phyloP scores from a whole-genome alignment of 2,113 vertebrate genomes.

The Oryzias javanicus region DNA sequence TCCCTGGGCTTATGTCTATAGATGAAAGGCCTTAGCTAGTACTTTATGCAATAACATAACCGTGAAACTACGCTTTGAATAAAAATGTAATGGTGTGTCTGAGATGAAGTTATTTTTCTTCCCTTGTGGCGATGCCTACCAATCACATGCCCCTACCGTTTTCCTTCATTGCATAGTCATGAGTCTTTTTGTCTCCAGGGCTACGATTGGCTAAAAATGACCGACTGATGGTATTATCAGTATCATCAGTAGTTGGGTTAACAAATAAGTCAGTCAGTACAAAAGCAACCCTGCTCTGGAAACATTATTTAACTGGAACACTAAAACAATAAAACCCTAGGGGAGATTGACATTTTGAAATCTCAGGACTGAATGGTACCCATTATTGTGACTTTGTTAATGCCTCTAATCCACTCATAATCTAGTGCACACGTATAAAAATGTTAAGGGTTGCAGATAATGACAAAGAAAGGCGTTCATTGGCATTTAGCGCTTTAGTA shows the following conservation, averaged over 20 bases:
- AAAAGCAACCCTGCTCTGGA: constrained; percentile 52
- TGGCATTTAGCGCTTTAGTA: constrained; percentile 41
- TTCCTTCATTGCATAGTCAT: constrained; percentile 72
- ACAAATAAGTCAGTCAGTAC: constrained; percentile 62
- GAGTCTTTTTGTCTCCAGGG: constrained; percentile 70
- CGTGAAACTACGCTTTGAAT: too few relatives aligned
- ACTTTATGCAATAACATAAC: too few relatives aligned
- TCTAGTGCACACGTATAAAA: constrained; percentile 48
- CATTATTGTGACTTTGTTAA: constrained; percentile 45
- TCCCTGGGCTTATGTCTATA: too few relatives aligned
- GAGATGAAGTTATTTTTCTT: constrained; percentile 53
- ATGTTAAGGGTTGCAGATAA: constrained; percentile 41
- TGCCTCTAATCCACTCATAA: constrained; percentile 36
- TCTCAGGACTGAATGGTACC: constrained; percentile 36
- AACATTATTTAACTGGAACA: constrained; percentile 60
- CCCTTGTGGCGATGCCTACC: constrained; percentile 53
- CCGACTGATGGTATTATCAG: constrained; percentile 65
- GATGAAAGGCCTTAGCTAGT: too few relatives aligned
- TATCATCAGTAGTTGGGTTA: constrained; percentile 54
- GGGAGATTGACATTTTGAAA: constrained; percentile 58
- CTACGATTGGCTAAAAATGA: constrained; percentile 72
- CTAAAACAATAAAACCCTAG: constrained; percentile 40
- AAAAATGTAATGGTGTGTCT: constrained; percentile 17
- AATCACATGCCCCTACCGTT: constrained; percentile 65
- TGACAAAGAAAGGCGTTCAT: constrained; percentile 29